Base-by-base conservation (phyloP, 2,113 vertebrate species). In the Chlorodrepanis virens region DNA sequence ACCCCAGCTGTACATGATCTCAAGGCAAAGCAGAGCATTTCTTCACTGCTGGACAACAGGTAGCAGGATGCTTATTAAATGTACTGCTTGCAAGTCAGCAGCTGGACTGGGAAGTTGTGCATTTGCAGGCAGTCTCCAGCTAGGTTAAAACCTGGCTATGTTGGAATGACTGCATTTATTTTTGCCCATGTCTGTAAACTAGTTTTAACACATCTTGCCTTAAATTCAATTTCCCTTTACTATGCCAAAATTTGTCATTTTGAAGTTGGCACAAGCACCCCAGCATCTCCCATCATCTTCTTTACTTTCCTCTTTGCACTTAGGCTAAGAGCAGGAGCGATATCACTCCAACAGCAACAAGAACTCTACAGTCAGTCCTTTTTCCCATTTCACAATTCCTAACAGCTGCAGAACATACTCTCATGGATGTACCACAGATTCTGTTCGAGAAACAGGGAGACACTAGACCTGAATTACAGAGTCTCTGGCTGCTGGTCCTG, bases 11-110 rank as follows among this genome's bases (percentile, higher is more conserved):
- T 50, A 70, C 21, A 56, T 25, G 28, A 76, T 84, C 63, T 72
- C 83, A 91, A 88, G 72, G 81, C 75, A 94, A 93, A 91, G 35
- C 68, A 88, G 24, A 91, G 29, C 2, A 4, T 95, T 95, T 94
- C 39, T 56, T 82, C 57, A 69, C 67, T 87, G 85, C 21, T 95
- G 63, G 84, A 80, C 63, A 87, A 87, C 65, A 91, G 87, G 71
- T 87, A 88, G 72, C 83, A 89, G 63, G 52, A 93, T 50, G 67
- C 42, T 95, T 93, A 76, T 89, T 91, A 95, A 96, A 82, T 14
- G 15, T 28, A 78, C 24, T 65, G 24, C 85, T 89, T 89, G 54
- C 69, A 90, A 82, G 87, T 65, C 29, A 80, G 90, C 39, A 86
- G 49, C 50, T 71, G 40, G 27, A 40, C 72, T 75, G 82, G 75